These are phyloP conservation scores for Scaptodrosophila latifasciaeformis DNA, from an alignment of 2,888 invertebrate genomes.

Conservation along the genomic window DNA sequence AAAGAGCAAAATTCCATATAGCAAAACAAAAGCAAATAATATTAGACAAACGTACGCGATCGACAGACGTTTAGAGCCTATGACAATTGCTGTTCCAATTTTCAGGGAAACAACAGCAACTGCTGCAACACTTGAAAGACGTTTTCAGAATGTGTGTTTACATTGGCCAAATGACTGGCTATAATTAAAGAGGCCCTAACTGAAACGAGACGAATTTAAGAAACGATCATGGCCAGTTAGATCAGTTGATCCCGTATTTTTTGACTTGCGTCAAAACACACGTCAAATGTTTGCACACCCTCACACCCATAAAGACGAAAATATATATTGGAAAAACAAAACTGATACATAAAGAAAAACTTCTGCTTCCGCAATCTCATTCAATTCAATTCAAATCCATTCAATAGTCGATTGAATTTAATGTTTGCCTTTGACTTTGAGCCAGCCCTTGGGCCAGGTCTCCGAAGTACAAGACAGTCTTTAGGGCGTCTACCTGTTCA, in stretches of 20 bases:
- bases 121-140: background rate
- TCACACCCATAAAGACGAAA: conserved; percentile 24
- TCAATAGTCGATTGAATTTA: too few species aligned
- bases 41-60: conserved; percentile 54
- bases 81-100: conserved; percentile 60
- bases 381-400: conserved; percentile 12
- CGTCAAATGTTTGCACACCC: conserved; percentile 71
- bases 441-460: too few species aligned
- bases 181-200: conserved; percentile 9
- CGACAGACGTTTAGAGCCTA: conserved; percentile 20
- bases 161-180: conserved; percentile 33
- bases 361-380: conserved; percentile 55
- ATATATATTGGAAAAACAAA: conserved; percentile 27
- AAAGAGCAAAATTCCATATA: conserved; percentile 37
- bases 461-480: too few species aligned
- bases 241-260: conserved; percentile 26
- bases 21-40: conserved; percentile 35
- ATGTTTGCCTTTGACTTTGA: too few species aligned
- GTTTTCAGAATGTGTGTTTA: conserved; percentile 48
- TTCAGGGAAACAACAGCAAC: conserved; percentile 19
- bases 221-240: conserved; percentile 32
- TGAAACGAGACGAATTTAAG: too few species aligned
- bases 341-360: conserved; percentile 32
- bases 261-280: conserved; percentile 71
- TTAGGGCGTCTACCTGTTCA: conserved; percentile 44